Evolutionary conservation across 2,888 invertebrate genomes (phyloP).

Genomic region (Leptinotarsa juncta): DNA sequence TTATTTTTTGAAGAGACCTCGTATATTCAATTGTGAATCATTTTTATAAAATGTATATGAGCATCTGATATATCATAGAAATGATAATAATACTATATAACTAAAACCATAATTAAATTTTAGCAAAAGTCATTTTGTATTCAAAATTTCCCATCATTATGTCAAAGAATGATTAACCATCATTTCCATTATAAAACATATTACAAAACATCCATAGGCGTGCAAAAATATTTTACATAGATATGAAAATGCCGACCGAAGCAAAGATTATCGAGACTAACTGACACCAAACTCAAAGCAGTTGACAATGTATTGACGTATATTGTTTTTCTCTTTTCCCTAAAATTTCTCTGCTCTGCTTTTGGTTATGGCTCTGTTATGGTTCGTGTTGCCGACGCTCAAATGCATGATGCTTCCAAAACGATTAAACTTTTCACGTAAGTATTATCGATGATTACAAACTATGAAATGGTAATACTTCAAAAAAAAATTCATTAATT

Average conservation of each 20-base stretch:
- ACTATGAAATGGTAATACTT: constrained; percentile 12
- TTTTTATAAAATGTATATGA: too few relatives aligned
- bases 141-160: not conserved
- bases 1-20: too few relatives aligned
- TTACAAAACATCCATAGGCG: constrained; percentile 33
- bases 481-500: not conserved
- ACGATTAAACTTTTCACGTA: constrained; percentile 75
- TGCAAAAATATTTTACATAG: constrained; percentile 31
- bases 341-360: constrained; percentile 82
- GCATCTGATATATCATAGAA: too few relatives aligned
- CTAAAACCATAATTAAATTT: too few relatives aligned
- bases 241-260: constrained; percentile 57
- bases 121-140: too few relatives aligned
- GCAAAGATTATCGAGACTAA: constrained; percentile 63
- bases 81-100: too few relatives aligned
- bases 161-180: not conserved
- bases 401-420: constrained; percentile 79
- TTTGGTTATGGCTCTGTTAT: constrained; percentile 77
- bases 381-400: constrained; percentile 80
- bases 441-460: constrained; percentile 68
- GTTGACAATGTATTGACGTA: constrained; percentile 73
- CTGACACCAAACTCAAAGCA: constrained; percentile 59
- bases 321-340: constrained; percentile 80
- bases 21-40: too few relatives aligned
- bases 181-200: constrained; percentile 6